phyloP scores from a whole-genome alignment of 2,888 invertebrate genomes.

The Griposia aprilina region DNA sequence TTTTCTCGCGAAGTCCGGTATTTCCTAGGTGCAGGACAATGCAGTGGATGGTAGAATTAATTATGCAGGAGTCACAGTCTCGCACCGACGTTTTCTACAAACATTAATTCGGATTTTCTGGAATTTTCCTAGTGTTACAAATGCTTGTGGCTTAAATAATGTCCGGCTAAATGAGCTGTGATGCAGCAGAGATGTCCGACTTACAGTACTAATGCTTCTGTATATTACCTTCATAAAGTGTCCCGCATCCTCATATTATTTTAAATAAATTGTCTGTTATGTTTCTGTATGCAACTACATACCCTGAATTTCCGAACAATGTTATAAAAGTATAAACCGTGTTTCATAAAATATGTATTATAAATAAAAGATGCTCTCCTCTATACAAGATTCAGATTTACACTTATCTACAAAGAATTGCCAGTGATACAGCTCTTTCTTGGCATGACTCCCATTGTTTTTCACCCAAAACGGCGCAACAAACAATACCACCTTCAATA shows the following conservation, averaged over 20 bases:
- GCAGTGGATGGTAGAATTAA: constrained; percentile 12
- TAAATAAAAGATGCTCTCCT: no score
- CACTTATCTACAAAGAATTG: not conserved
- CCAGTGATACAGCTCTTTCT: not conserved
- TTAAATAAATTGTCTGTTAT: constrained; percentile 11
- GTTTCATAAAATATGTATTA: not conserved
- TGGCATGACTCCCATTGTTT: not conserved
- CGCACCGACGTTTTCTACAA: constrained; percentile 8
- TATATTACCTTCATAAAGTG: constrained; percentile 17
- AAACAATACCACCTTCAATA: not conserved
- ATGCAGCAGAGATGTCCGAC: not conserved
- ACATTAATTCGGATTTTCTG: constrained; percentile 17
- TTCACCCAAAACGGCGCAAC: no score
- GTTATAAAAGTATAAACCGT: not conserved
- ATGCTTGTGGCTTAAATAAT: constrained; percentile 22
- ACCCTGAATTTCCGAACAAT: not conserved
- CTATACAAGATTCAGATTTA: not conserved
- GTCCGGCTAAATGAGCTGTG: constrained; percentile 34
- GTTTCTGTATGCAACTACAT: not conserved
- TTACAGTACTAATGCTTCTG: not conserved
- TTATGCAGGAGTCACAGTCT: not conserved
- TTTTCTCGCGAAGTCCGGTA: not conserved
- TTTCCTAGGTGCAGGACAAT: not conserved
- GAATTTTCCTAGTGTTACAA: constrained; percentile 9
- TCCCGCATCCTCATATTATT: constrained; percentile 3